Conservation (phyloP, 2,797 vertebrate genomes). For the Melanotaenia maccullochi region DNA sequence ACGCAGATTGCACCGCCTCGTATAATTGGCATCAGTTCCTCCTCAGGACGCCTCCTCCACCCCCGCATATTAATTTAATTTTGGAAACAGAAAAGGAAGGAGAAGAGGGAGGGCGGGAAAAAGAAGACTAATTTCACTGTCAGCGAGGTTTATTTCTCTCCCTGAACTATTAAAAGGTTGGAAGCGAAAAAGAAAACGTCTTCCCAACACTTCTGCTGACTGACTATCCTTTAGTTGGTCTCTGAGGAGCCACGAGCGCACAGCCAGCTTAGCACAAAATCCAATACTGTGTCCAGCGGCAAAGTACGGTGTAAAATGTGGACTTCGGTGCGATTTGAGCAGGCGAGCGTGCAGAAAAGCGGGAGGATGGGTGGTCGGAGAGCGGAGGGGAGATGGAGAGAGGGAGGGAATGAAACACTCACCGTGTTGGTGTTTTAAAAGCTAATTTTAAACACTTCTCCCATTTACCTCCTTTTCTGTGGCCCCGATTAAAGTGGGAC, state of each 20-base stretch:
- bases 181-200: constrained; percentile 51
- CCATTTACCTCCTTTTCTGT: constrained; percentile 2
- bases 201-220: constrained; percentile 78
- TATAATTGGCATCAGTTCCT: constrained; percentile 58
- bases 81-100: constrained; percentile 19
- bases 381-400: constrained; percentile 39
- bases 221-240: constrained; percentile 74
- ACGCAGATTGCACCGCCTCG: constrained; percentile 54
- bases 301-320: constrained; percentile 28
- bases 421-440: not conserved
- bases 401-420: constrained; percentile 10
- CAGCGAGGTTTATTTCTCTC: constrained; percentile 57
- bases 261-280: constrained; percentile 45
- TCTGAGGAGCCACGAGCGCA: constrained; percentile 44
- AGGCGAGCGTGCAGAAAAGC: constrained; percentile 31
- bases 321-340: constrained; percentile 36
- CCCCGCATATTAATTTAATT: constrained; percentile 55
- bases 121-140: constrained; percentile 48
- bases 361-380: constrained; percentile 32
- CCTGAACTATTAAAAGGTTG: constrained; percentile 58
- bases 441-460: not conserved
- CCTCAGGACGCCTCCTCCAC: constrained; percentile 64
- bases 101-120: not conserved
- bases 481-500: constrained; percentile 41
- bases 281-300: constrained; percentile 44